These are phyloP conservation scores for Lochmaea crataegi DNA, from an alignment of 2,888 invertebrate species.

Conservation along the genomic window DNA sequence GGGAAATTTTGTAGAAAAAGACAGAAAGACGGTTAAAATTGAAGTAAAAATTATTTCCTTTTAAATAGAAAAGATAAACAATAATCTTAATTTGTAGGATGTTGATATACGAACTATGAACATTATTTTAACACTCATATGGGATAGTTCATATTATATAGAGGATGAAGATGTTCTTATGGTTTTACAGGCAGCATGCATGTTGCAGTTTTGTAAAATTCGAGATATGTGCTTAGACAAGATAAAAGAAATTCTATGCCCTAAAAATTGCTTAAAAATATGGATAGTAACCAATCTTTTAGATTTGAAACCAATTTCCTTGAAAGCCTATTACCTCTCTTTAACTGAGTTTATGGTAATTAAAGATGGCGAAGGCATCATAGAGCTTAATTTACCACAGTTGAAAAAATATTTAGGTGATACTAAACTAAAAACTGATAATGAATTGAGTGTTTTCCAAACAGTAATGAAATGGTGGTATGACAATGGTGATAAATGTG, in stretches of 20 bases:
- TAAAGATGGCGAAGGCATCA: conserved; percentile 53
- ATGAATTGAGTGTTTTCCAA: conserved; percentile 61
- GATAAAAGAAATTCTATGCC: conserved; percentile 50
- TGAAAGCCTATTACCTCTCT: conserved; percentile 61
- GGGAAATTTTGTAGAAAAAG: conserved; percentile 62
- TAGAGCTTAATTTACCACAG: conserved; percentile 56
- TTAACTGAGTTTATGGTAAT: conserved; percentile 58
- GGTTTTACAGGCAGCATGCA: conserved; percentile 61
- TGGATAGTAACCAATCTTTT: conserved; percentile 59
- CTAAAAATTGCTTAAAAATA: conserved; percentile 58
- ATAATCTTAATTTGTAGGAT: conserved; percentile 57
- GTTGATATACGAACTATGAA: conserved; percentile 61
- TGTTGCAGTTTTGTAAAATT: conserved; percentile 63
- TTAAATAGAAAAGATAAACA: not conserved
- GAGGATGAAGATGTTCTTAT: conserved; percentile 56
- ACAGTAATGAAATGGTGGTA: conserved; percentile 62
- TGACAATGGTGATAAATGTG: conserved; percentile 49
- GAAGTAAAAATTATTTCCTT: conserved; percentile 54
- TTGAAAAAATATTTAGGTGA: conserved; percentile 61
- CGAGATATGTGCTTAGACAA: conserved; percentile 53
- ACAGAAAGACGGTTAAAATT: conserved; percentile 58
- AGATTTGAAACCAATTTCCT: conserved; percentile 54
- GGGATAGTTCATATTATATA: conserved; percentile 53
- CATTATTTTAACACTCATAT: conserved; percentile 58
- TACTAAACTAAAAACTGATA: conserved; percentile 48